Evolutionary conservation across 2,888 invertebrate species (phyloP), one percentile per base, ranked within the genome.

Genomic region (Melieria picta): DNA sequence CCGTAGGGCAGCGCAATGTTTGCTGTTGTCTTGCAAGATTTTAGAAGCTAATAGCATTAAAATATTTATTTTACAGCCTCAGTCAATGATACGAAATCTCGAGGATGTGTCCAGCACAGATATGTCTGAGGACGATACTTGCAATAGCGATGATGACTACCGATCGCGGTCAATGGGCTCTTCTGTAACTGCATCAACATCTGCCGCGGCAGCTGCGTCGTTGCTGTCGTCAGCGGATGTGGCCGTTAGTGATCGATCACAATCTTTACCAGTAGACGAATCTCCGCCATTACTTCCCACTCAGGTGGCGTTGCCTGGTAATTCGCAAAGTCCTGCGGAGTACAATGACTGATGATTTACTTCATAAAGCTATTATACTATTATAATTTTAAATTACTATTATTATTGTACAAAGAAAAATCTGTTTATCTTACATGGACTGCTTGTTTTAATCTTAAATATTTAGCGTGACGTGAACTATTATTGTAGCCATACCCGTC

Each of bases 261-360:
- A 16, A 52, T 43, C 5, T 11, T 42, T 10, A 5, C 10, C 42
- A 64, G 7, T 48, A 64, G 52, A 11, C 10, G 42, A 5, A 43
- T 30, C 42, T 16, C 52, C 52, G 52, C 11, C 56, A 46, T 43
- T 47, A 56, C 56, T 57, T 13, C 50, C 69, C 11, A n/a, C 58
- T 50, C 57, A 58, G 43, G 16, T 64, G 58, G 43, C 48, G 42
- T 63, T 63, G n/a, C 11, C 58, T 47, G 64, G 5, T 30, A 57
- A 56, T 43, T 13, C 62, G 9, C 58, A 69, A 10, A 11, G 30
- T 42, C 42, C 5, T 52, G 42, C 52, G 64, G 64, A 52, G 7
- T 43, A 30, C 52, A 64, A 30, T 48, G 64, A 64, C 64, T 64
- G 64, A 64, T 64, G 64, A 64, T 42, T 64, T 42, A 52, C 50